Evolutionary conservation across 2,113 vertebrate species (phyloP).

Genomic region (Cathartes aura): DNA sequence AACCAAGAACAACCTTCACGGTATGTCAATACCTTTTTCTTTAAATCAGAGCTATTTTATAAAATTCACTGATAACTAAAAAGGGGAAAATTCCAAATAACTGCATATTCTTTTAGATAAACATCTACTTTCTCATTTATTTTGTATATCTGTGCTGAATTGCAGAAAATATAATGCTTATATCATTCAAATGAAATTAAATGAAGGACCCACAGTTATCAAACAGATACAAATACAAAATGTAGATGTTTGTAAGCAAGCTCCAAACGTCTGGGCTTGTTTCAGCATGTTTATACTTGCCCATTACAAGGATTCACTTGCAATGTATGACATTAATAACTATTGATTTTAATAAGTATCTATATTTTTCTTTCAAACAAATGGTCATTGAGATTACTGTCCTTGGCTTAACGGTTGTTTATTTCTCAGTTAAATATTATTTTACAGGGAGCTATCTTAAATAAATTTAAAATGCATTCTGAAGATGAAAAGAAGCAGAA

Average conservation of each 20-base stretch:
- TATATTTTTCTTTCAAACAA: not conserved
- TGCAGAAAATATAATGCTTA: not conserved
- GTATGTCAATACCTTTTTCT: not conserved
- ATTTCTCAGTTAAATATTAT: not conserved
- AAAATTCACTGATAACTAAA: not conserved
- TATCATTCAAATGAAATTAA: not conserved
- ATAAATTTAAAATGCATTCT: conserved; percentile 37
- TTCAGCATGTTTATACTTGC: not conserved
- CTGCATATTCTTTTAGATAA: not conserved
- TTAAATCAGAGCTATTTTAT: not conserved
- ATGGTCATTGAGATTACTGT: not conserved
- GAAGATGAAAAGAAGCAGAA: not conserved
- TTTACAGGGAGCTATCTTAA: not conserved
- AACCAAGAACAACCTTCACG: not conserved
- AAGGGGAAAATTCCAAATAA: not conserved
- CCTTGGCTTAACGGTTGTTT: not conserved
- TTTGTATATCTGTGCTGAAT: not conserved
- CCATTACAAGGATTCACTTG: not conserved
- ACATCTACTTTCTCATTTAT: not conserved
- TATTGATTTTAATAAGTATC: not conserved
- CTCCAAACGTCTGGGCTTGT: not conserved
- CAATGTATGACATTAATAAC: not conserved
- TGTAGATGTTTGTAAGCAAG: not conserved
- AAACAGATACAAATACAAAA: not conserved
- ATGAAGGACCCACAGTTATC: not conserved